Evolutionary conservation across 2,797 vertebrate genomes (phyloP).

Genomic region (Alfaro cultratus): DNA sequence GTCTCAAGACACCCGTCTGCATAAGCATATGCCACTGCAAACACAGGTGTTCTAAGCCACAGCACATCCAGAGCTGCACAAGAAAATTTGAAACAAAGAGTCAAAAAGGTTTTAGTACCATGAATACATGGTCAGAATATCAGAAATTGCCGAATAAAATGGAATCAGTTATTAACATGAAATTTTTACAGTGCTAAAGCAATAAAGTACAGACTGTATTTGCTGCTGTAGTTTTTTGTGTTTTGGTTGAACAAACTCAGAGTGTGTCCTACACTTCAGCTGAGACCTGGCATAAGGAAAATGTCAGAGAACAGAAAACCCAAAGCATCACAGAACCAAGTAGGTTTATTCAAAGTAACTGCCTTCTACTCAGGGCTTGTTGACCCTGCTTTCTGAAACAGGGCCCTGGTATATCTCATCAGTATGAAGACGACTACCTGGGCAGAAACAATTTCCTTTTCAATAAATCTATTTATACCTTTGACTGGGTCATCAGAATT

Average conservation of each 20-base stretch:
- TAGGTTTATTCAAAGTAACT: no score
- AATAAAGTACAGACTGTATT: neutral
- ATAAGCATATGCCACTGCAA: slow-evolving; percentile 90
- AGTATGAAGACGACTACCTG: no score
- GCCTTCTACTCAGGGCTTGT: no score
- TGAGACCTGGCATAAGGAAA: neutral
- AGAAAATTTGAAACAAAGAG: slow-evolving; percentile 11
- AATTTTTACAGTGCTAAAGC: neutral
- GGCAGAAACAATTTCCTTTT: no score
- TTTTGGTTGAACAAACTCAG: neutral
- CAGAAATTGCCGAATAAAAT: neutral
- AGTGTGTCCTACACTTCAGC: neutral
- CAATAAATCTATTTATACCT: slow-evolving; percentile 78
- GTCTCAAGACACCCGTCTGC: slow-evolving; percentile 92
- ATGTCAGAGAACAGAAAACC: no score
- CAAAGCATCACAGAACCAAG: no score
- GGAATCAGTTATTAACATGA: neutral
- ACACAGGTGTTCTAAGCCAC: slow-evolving; percentile 93
- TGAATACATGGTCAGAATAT: neutral
- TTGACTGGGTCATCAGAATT: slow-evolving; percentile 91
- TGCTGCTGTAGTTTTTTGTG: neutral
- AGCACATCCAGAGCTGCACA: slow-evolving; percentile 91
- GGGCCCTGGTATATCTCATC: no score
- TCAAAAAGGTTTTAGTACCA: neutral
- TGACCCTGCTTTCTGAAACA: no score